Base-by-base conservation (phyloP, 2,113 vertebrate genomes). In the Gopherus flavomarginatus region DNA sequence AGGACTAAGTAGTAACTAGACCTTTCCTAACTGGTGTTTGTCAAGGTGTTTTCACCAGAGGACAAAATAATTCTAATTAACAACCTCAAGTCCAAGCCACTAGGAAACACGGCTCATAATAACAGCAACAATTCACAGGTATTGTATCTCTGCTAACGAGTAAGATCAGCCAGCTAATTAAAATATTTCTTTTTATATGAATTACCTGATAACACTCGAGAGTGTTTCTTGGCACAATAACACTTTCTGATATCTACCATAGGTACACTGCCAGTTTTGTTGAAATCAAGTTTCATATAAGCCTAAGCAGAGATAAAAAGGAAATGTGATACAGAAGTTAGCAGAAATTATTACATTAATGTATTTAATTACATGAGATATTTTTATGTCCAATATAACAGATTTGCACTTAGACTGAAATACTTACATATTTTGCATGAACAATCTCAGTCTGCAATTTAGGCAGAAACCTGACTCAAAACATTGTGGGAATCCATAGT, bases 261-360 rank as follows among this genome's bases (percentile, higher is more conserved):
- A 90, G 98, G 86, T 27, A 98, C 97, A 1, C 53, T 97, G 53
- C 98, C 98, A 56, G 98, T 98, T 98, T 99, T 99, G 97, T 93
- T 98, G 93, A 98, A 99, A 97, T 99, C 98, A 69, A 99, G 94
- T 97, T 99, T 99, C 98, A 98, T 98, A 93, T 98, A 99, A 90
- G 98, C 99, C 98, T 99, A 94, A 87, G 88, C 59, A 96, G 75
- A 93, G 42, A 95, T 54, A 90, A 75, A 89, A 81, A 82, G n/a
- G 54, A 83, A 81, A 85, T 75, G 62, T 47, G 78, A 31, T 44
- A 8, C 16, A 59, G 82, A 85, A 21, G 57, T 52, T 12, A 83
- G 75, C 4, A 1, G 22, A 88, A 93, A 90, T 1, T 62, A 52
- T 83, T 5, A 65, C 13, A 24, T 50, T 87, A 93, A 92, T n/a